phyloP scores from a whole-genome alignment of 2,113 vertebrate species.

The Zosterops hypoxanthus region DNA sequence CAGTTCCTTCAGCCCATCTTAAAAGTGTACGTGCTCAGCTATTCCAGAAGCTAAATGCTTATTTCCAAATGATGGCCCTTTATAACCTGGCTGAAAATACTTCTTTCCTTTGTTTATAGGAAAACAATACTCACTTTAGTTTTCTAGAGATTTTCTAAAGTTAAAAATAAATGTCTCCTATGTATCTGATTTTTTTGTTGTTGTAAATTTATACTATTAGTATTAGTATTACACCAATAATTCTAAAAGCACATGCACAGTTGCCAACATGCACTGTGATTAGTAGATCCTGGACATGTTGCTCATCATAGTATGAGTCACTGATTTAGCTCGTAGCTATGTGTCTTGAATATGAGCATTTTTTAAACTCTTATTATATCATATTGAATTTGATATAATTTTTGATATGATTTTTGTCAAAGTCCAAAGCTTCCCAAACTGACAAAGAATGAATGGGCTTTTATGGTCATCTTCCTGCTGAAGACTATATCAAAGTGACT shows the following conservation, averaged over 20 bases:
- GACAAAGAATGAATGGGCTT: neutral
- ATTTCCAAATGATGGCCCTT: neutral
- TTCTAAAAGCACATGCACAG: neutral
- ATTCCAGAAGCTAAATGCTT: neutral
- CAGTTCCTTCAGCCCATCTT: neutral
- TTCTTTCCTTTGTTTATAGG: neutral
- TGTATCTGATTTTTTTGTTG: neutral
- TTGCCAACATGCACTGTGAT: neutral
- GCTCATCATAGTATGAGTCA: neutral
- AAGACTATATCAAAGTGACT: neutral
- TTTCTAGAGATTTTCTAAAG: neutral
- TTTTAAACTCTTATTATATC: neutral
- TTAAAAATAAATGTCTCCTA: neutral
- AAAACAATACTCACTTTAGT: neutral
- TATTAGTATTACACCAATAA: neutral
- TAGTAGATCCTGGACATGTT: neutral
- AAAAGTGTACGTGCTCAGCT: neutral
- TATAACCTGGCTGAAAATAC: neutral
- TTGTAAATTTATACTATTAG: neutral
- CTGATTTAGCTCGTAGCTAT: neutral
- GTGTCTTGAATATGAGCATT: neutral
- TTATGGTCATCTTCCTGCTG: neutral
- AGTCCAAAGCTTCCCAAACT: neutral
- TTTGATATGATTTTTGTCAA: neutral
- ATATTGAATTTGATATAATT: neutral